phyloP scores from a whole-genome alignment of 2,113 vertebrate genomes.

The Aldabrachelys gigantea region DNA sequence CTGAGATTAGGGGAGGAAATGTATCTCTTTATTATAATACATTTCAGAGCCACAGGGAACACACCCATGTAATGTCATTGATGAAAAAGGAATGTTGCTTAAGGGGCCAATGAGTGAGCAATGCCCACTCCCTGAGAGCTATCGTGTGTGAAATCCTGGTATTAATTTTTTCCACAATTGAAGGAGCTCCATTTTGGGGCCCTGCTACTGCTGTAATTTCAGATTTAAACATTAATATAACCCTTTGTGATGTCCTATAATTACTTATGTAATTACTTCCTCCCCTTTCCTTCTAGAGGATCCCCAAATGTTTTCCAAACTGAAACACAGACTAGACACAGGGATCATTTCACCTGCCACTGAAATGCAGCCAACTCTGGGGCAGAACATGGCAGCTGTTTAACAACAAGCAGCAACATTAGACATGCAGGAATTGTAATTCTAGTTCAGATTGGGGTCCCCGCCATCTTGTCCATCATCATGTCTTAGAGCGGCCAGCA shows the following conservation, averaged over 20 bases:
- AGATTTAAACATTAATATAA: background rate
- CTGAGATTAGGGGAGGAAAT: slow-evolving; percentile 66
- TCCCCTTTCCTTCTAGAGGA: background rate
- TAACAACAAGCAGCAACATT: background rate
- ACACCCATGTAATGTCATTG: slow-evolving; percentile 61
- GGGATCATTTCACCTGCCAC: background rate
- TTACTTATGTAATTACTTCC: background rate
- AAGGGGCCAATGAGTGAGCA: background rate
- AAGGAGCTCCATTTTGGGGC: background rate
- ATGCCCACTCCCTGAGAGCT: slow-evolving; percentile 2
- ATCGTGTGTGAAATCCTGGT: background rate
- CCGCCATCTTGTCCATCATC: background rate
- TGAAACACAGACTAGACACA: fast-evolving
- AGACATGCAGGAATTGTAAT: background rate
- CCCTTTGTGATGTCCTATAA: background rate
- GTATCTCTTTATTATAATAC: slow-evolving; percentile 49
- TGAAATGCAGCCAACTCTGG: fast-evolving
- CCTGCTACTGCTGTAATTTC: background rate
- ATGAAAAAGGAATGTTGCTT: slow-evolving; percentile 5
- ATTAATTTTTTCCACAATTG: background rate
- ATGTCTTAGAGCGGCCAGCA: fast-evolving
- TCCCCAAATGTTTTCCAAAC: background rate
- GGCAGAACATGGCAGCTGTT: background rate
- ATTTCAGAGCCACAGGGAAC: slow-evolving; percentile 16
- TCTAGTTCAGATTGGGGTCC: background rate